Evolutionary conservation across 2,113 vertebrate genomes (phyloP).

Genomic region (Mesoclemmys tuberculata): DNA sequence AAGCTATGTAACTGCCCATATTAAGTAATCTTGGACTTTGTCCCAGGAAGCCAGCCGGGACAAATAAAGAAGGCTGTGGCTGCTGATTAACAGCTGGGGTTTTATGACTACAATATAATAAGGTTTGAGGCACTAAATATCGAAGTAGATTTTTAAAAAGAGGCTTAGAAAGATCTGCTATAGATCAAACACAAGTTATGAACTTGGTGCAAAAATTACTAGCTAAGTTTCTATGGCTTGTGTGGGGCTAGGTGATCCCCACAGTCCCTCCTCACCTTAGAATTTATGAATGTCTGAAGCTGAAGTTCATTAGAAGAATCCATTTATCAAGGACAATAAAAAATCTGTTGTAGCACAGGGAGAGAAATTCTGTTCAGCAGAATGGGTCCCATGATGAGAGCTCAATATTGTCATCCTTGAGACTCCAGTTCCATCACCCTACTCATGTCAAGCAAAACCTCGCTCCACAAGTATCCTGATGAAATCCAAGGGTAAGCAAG

Average conservation of each 20-base stretch:
- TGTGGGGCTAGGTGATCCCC: background rate
- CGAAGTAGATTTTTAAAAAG: background rate
- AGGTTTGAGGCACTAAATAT: background rate
- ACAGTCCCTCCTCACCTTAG: background rate
- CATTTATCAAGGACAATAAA: background rate
- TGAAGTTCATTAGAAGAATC: background rate
- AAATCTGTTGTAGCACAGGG: background rate
- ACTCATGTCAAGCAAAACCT: background rate
- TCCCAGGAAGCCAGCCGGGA: constrained; percentile 42
- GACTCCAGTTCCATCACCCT: too few relatives aligned
- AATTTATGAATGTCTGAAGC: rapidly evolving
- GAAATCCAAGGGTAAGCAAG: background rate
- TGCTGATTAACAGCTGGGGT: background rate
- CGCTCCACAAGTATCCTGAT: background rate
- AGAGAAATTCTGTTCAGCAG: background rate
- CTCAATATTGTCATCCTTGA: background rate
- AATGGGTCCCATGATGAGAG: rapidly evolving
- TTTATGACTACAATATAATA: background rate
- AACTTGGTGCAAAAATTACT: background rate
- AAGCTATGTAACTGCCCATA: rapidly evolving
- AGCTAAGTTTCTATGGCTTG: rapidly evolving
- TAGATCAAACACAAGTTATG: rapidly evolving
- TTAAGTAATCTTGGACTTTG: background rate
- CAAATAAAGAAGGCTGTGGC: background rate
- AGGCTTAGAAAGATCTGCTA: background rate